Evolutionary conservation across 2,888 invertebrate genomes (phyloP), one percentile per base, ranked within the genome.

Genomic region (Nemoura dubitans): DNA sequence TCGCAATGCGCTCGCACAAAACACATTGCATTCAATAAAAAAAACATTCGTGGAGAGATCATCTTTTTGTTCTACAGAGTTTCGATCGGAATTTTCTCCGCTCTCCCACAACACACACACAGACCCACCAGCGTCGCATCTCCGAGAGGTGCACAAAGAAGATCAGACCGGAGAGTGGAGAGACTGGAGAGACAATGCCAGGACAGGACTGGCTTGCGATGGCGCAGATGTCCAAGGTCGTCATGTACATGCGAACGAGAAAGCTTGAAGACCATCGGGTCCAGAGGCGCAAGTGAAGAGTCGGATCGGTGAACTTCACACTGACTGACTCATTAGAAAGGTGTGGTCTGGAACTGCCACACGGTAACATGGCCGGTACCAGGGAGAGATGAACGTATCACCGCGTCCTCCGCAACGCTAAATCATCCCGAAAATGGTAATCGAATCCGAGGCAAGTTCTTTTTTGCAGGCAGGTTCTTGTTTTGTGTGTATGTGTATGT

Each of bases 361-460:
- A 26, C 78, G 78, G 28, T 27, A 78, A 78, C 27, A 78, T 28
- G 59, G 27, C 0, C 28, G 0, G 28, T 10, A 78, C 78, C 26
- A 78, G 5, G 27, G 16, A 14, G 28, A 78, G 78, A 78, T 16
- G 78, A 27, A 78, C 59, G 21, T 10, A 59, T 59, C 21, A 59
- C 21, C 59, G 59, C 59, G 59, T 59, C 59, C 59, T 59, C 59
- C 59, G 59, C 59, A 59, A 3, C 2, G 29, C 28, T 81, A 81
- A 81, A 81, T 81, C 83, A 83, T 42, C 83, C 83, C 43, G 83
- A 36, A 78, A 82, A 83, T 83, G 83, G 83, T 26, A 83, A 83
- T 83, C 83, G 25, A 36, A 36, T 28, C 25, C 2, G 5, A 42
- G 42, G 26, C 83, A 83, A 36, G 42, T 83, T 83, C 42, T 83